These are phyloP conservation scores for Homarus americanus DNA, from an alignment of 1,140 invertebrate species.

Conservation along the genomic window DNA sequence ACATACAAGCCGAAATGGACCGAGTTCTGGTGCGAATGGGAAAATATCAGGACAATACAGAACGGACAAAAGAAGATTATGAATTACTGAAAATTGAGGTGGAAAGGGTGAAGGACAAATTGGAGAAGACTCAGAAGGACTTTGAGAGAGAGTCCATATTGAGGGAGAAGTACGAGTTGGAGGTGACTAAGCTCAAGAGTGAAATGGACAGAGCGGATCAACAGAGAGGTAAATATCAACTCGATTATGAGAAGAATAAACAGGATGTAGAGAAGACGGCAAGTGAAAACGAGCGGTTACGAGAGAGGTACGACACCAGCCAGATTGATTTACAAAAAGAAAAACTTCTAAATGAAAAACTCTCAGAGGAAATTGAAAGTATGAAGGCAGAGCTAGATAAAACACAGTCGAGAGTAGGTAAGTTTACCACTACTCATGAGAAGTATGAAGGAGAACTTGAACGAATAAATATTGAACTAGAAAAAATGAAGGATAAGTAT, in stretches of 20 bases:
- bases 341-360: conserved; percentile 79
- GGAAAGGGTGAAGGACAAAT: conserved; percentile 88
- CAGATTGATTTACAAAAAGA: conserved; percentile 87
- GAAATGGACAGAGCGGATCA: conserved; percentile 87
- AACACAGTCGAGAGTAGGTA: conserved; percentile 73
- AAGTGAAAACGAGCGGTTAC: conserved; percentile 85
- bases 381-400: conserved; percentile 78
- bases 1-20: conserved; percentile 84
- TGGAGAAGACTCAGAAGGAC: conserved; percentile 89
- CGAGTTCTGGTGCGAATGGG: conserved; percentile 86
- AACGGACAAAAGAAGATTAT: conserved; percentile 87
- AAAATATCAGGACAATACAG: conserved; percentile 88
- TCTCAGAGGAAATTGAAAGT: conserved; percentile 81
- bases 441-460: conserved; percentile 81
- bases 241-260: conserved; percentile 87
- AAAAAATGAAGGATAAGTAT: conserved; percentile 92
- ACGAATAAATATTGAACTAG: conserved; percentile 89
- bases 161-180: conserved; percentile 81
- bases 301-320: conserved; percentile 86
- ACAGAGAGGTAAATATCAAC: conserved; percentile 90
- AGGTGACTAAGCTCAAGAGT: conserved; percentile 83
- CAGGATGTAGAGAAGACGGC: conserved; percentile 79
- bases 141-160: conserved; percentile 86
- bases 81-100: conserved; percentile 89
- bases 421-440: conserved; percentile 61